Conservation (phyloP, 2,888 invertebrate species). For the Brachyopa scutellaris region DNA sequence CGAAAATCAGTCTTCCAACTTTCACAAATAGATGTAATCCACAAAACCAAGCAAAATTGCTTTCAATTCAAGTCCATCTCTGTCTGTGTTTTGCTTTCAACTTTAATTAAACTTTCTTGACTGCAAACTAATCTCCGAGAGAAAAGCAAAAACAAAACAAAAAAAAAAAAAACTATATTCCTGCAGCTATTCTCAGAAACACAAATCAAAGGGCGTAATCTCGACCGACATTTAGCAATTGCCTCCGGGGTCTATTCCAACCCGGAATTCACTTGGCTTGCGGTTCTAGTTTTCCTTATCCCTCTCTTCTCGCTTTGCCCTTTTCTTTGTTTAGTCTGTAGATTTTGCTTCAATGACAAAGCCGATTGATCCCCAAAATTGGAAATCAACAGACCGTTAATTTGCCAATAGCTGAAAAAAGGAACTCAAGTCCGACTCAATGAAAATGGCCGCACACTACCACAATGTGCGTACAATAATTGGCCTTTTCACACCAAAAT, state of each 20-base stretch:
- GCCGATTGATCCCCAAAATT: slow-evolving; percentile 60
- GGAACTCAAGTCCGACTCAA: slow-evolving; percentile 8
- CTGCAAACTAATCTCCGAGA: slow-evolving; percentile 30
- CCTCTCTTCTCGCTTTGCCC: not conserved
- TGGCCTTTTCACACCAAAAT: slow-evolving; percentile 66
- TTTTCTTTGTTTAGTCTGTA: not conserved
- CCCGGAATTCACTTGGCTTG: slow-evolving; percentile 4
- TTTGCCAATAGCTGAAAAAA: slow-evolving; percentile 44
- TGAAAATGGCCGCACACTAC: slow-evolving; percentile 43
- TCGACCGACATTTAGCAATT: slow-evolving; percentile 47
- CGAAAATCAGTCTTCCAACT: not conserved
- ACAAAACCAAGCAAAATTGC: slow-evolving; percentile 9
- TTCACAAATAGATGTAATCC: slow-evolving; percentile 9
- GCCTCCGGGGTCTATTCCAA: not conserved
- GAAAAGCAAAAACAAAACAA: slow-evolving; percentile 6
- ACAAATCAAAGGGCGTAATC: slow-evolving; percentile 55
- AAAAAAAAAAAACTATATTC: too few relatives aligned
- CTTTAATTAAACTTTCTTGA: slow-evolving; percentile 55
- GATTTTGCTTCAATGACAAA: slow-evolving; percentile 43
- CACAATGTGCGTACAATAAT: slow-evolving; percentile 44
- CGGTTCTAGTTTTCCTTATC: not conserved
- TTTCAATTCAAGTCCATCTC: slow-evolving; percentile 13
- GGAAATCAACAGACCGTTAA: slow-evolving; percentile 58
- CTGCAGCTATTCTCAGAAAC: slow-evolving; percentile 12
- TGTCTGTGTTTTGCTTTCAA: slow-evolving; percentile 7